A percentile compares a stretch with the other conserved stretches of the same genome.
Evolutionary conservation across 2,888 invertebrate genomes (phyloP).

Genomic region (Peribatodes rhomboidaria): DNA sequence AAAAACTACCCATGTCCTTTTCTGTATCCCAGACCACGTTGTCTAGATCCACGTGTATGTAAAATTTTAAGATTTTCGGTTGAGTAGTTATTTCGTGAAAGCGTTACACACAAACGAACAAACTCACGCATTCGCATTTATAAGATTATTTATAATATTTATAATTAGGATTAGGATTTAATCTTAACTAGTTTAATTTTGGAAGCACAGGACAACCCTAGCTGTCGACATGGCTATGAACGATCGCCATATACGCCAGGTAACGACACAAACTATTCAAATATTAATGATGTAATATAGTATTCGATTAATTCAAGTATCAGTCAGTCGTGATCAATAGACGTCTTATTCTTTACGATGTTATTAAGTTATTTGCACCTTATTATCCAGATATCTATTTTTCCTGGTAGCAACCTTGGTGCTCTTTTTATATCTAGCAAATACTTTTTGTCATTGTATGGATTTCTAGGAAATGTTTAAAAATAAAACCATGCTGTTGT

Average conservation of each 20-base stretch:
- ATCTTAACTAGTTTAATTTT: neutral
- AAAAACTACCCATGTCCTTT: too few species aligned
- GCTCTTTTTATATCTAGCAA: constrained; percentile 14
- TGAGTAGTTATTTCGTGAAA: too few species aligned
- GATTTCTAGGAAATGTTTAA: constrained; percentile 7
- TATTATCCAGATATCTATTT: constrained; percentile 16
- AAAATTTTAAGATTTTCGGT: too few species aligned
- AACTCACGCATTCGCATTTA: too few species aligned
- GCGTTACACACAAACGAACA: too few species aligned
- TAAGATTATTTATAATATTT: too few species aligned
- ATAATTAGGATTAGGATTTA: neutral
- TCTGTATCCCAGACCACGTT: too few species aligned
- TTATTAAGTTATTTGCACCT: constrained; percentile 15
- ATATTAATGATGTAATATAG: constrained; percentile 31
- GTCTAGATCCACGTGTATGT: too few species aligned
- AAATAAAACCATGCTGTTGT: neutral
- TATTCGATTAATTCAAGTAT: constrained; percentile 22
- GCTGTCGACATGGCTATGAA: neutral
- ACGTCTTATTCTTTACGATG: constrained; percentile 9
- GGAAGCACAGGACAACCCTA: constrained; percentile 4
- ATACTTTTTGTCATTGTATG: neutral
- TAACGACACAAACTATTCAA: constrained; percentile 6
- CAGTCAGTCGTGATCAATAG: constrained; percentile 44
- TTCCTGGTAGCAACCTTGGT: constrained; percentile 27
- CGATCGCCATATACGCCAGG: neutral